A percentile compares a stretch with the other conserved stretches of the same genome.
These are phyloP conservation scores for Caenorhabditis sulstoni DNA, from an alignment of 2,888 invertebrate species.

Conservation along the genomic window DNA sequence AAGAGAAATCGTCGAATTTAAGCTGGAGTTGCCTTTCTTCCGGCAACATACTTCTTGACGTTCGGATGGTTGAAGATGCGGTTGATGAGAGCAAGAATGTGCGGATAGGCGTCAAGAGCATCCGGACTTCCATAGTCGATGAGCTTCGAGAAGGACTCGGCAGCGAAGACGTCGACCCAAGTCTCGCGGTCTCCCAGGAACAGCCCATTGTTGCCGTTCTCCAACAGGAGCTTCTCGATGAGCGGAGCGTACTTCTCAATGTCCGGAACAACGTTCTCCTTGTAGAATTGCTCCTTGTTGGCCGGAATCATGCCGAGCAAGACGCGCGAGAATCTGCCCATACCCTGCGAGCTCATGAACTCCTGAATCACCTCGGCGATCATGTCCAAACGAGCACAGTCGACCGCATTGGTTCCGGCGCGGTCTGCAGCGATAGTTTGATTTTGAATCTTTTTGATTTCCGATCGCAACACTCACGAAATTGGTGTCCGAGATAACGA, in stretches of 20 bases:
- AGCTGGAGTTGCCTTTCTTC: constrained; percentile 59
- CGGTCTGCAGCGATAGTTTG: constrained; percentile 33
- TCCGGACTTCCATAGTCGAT: constrained; percentile 73
- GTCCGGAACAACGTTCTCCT: constrained; percentile 71
- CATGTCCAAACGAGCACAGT: constrained; percentile 73
- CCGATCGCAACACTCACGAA: constrained; percentile 61
- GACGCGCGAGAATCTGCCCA: constrained; percentile 62
- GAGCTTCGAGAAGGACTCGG: constrained; percentile 72
- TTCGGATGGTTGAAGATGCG: constrained; percentile 74
- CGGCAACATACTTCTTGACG: constrained; percentile 69
- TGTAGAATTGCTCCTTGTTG: constrained; percentile 66
- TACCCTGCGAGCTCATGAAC: constrained; percentile 56
- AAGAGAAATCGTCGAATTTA: background rate
- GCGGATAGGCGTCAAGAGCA: constrained; percentile 75
- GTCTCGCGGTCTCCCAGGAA: constrained; percentile 74
- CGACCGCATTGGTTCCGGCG: constrained; percentile 68
- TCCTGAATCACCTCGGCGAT: constrained; percentile 73
- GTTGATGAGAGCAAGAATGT: constrained; percentile 71
- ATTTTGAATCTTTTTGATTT: background rate
- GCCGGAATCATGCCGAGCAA: constrained; percentile 61
- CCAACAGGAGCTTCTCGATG: constrained; percentile 74
- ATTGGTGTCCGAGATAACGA: constrained; percentile 74
- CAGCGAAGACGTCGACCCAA: constrained; percentile 78
- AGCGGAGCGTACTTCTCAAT: constrained; percentile 73
- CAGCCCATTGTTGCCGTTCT: constrained; percentile 72